Percentiles rank a stretch among this genome's conserved stretches.
Evolutionary conservation across 2,888 invertebrate genomes (phyloP).

Genomic region (Tipula confusa): DNA sequence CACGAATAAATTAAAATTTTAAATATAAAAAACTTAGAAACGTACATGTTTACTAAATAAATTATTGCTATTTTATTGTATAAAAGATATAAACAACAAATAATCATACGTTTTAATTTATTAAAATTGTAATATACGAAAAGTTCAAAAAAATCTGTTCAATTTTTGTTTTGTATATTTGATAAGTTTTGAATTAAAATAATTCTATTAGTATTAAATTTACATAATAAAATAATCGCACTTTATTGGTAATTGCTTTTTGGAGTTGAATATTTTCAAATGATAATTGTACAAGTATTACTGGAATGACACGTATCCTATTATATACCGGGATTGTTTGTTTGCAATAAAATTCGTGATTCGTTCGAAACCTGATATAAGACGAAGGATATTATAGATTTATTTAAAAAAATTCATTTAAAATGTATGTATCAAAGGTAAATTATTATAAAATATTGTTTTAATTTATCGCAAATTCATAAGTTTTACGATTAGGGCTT

Average conservation of each 20-base stretch:
- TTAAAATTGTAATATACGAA: neutral
- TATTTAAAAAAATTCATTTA: neutral
- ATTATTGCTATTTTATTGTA: neutral
- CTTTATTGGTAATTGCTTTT: neutral
- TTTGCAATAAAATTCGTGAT: neutral
- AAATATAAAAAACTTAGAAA: neutral
- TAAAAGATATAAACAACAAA: neutral
- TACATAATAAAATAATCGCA: neutral
- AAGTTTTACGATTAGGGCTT: neutral
- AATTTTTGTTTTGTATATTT: neutral
- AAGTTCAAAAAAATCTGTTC: neutral
- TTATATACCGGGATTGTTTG: neutral
- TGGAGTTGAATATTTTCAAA: neutral
- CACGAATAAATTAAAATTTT: neutral
- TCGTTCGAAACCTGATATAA: neutral
- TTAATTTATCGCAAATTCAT: neutral
- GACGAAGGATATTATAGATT: neutral
- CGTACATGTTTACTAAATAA: neutral
- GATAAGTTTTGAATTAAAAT: neutral
- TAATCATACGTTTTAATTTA: neutral
- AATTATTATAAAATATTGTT: neutral
- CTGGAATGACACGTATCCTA: slow-evolving; percentile 3
- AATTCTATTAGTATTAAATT: neutral
- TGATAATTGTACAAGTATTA: neutral
- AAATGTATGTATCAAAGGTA: neutral